Base-by-base conservation (phyloP, 1,140 invertebrate genomes). In the Ctenoplectra terminalis region DNA sequence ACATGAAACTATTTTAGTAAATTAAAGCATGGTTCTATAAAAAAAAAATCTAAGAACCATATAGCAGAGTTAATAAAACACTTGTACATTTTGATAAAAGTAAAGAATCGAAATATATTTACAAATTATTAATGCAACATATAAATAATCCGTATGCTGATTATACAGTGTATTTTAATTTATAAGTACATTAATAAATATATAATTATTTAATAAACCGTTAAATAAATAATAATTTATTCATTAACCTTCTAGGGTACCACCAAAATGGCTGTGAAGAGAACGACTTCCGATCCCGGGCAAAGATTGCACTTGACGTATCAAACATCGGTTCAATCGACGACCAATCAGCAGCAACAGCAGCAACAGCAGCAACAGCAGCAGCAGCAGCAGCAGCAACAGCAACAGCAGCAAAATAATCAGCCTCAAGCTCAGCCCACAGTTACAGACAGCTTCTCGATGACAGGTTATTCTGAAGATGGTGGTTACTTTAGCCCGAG, bases 401-500 rank as follows among this genome's bases (percentile, higher is more conserved):
- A 87, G 23, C 87, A 89, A 29, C 92, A 92, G 15, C 85, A 88
- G 26, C 87, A 87, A 70, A 93, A 61, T 70, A 80, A 66, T 48
- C 85, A 83, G 37, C 67, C 79, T 31, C 87, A 88, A 26, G 52
- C 64, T 37, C 95, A 95, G 84, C 91, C 95, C 37, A 88, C 94
- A 67, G 91, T 94, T 11, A 93, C 95, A 40, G 94, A 94, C 63
- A 92, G 95, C 60, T 96, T 96, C 86, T 92, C 94, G 6, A 93
- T 95, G 90, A 93, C 94, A 9, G 95, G 95, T 72, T 96, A 96
- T 63, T 95, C 95, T 2, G 96, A 96, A 69, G 96, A 96, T 67
- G 94, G 93, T 67, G 96, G 95, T 37, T 97, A 96, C 90, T 96
- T 97, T 85, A 96, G 96, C 81, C 96, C 96, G 2, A 95, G 95